Evolutionary conservation across 2,113 vertebrate genomes (phyloP).

Genomic region (Ammodytes marinus): DNA sequence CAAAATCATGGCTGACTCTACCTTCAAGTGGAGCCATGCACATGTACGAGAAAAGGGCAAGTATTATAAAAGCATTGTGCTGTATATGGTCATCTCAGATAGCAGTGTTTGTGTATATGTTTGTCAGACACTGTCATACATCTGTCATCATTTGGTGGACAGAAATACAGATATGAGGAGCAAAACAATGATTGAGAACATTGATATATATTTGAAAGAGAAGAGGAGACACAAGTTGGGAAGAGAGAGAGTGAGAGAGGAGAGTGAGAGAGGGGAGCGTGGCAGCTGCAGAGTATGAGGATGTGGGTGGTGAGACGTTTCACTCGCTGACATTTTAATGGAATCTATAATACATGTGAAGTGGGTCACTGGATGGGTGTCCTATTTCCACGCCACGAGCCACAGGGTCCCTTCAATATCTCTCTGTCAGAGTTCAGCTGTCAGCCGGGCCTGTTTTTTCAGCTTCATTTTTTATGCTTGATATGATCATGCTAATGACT

Average conservation of each 20-base stretch:
- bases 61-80: neutral
- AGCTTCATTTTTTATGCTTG: neutral
- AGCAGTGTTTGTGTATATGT: neutral
- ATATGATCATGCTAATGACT: conserved; percentile 8
- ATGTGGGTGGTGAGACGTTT: conserved; percentile 65
- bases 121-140: conserved; percentile 1
- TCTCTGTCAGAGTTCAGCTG: conserved; percentile 39
- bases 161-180: neutral
- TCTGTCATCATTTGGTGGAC: neutral
- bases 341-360: conserved; percentile 73
- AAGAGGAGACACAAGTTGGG: conserved; percentile 22
- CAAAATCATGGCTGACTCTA: too few relatives aligned
- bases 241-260: conserved; percentile 19
- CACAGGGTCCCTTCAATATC: conserved; percentile 41
- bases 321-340: conserved; percentile 74
- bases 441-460: conserved; percentile 4
- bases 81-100: neutral
- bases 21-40: neutral
- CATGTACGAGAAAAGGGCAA: neutral
- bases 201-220: neutral
- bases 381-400: conserved; percentile 53
- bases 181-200: neutral
- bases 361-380: conserved; percentile 71
- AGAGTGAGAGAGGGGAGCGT: conserved; percentile 9
- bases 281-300: conserved; percentile 56